Conservation (phyloP, 2,888 invertebrate genomes). For the Pterostichus madidus region DNA sequence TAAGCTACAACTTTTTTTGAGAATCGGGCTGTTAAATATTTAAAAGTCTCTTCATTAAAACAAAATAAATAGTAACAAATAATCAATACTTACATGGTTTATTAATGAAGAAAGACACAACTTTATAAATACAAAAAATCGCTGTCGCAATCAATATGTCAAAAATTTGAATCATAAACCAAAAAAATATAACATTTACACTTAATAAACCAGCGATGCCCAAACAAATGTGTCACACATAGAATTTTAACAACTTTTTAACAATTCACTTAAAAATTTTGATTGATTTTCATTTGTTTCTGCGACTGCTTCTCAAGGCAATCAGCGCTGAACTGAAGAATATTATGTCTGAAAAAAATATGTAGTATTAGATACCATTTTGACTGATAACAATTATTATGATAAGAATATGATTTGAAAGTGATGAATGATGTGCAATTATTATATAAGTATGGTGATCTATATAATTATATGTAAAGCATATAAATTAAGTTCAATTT, state of each 20-base stretch:
- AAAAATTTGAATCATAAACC: constrained; percentile 47
- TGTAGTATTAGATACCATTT: constrained; percentile 22
- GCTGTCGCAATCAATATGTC: constrained; percentile 36
- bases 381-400: constrained; percentile 24
- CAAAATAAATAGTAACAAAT: background rate
- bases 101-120: constrained; percentile 30
- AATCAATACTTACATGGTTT: constrained; percentile 55
- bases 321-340: constrained; percentile 26
- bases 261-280: constrained; percentile 6
- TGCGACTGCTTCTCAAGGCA: constrained; percentile 7
- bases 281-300: constrained; percentile 27
- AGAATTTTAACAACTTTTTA: background rate
- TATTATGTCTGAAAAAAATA: constrained; percentile 33
- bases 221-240: background rate
- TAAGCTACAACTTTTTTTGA: no score
- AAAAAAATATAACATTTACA: constrained; percentile 11
- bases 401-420: constrained; percentile 18
- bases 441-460: background rate
- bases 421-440: constrained; percentile 6
- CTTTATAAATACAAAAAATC: constrained; percentile 51
- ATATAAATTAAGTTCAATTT: background rate
- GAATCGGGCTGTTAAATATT: no score
- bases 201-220: background rate
- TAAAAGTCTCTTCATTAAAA: no score
- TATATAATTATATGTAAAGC: background rate